Conservation (phyloP, 1,140 invertebrate genomes). For the Agrilus planipennis region DNA sequence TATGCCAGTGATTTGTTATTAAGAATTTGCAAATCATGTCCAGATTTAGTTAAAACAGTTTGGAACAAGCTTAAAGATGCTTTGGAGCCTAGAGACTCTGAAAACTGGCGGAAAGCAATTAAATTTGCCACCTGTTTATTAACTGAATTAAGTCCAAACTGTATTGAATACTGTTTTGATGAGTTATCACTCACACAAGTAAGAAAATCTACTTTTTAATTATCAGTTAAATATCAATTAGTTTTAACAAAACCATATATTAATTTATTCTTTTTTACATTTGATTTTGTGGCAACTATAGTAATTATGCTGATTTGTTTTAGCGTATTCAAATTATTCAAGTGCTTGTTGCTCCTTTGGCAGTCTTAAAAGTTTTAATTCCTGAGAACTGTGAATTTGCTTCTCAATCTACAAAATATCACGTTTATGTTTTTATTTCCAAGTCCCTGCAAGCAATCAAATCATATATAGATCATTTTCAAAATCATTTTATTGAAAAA, state of each 20-base stretch:
- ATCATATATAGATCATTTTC: conserved; percentile 32
- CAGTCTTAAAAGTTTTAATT: conserved; percentile 37
- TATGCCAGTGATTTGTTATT: conserved; percentile 50
- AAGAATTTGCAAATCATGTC: conserved; percentile 53
- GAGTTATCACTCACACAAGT: conserved; percentile 27
- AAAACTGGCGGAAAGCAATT: conserved; percentile 43
- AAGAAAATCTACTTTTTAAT: neutral
- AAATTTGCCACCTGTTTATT: conserved; percentile 42
- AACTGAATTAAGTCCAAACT: conserved; percentile 35
- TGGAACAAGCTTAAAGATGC: conserved; percentile 44
- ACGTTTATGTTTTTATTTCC: conserved; percentile 36
- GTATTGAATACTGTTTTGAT: conserved; percentile 23
- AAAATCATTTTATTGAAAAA: conserved; percentile 17
- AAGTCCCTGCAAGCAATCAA: conserved; percentile 37
- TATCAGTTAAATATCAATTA: neutral
- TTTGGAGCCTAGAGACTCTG: conserved; percentile 44
- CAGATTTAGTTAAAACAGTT: conserved; percentile 55
- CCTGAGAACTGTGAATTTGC: conserved; percentile 33
- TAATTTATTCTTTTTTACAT: too few relatives aligned
- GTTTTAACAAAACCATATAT: conserved; percentile 9
- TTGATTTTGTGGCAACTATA: too few relatives aligned
- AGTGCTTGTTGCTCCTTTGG: conserved; percentile 37
- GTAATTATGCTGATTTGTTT: conserved; percentile 9
- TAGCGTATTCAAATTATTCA: conserved; percentile 39
- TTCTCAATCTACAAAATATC: conserved; percentile 31